phyloP scores from a whole-genome alignment of 2,113 vertebrate species.

The Rhineura floridana region DNA sequence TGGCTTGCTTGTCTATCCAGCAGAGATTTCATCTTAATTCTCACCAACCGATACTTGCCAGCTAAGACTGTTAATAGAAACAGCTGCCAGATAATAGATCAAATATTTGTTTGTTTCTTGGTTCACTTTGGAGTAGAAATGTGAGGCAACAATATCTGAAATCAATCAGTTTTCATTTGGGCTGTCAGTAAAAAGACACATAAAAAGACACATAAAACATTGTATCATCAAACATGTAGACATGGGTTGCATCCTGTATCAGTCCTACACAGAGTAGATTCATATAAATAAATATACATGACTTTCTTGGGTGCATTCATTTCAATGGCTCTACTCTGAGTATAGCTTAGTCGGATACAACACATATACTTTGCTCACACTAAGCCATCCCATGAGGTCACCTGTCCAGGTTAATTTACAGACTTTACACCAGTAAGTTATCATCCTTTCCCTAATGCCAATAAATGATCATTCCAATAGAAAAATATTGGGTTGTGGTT shows the following conservation, averaged over 20 bases:
- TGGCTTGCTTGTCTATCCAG: not conserved
- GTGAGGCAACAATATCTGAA: not conserved
- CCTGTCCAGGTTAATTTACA: not conserved
- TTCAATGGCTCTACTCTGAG: no score
- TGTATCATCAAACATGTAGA: not conserved
- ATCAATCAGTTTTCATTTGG: not conserved
- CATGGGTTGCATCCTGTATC: not conserved
- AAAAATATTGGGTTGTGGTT: not conserved
- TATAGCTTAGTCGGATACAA: no score
- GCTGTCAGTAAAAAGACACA: not conserved
- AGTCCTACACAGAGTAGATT: no score
- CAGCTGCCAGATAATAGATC: slow-evolving; percentile 14
- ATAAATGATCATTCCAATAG: not conserved
- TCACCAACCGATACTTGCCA: not conserved
- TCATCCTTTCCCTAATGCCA: not conserved
- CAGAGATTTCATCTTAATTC: slow-evolving; percentile 21
- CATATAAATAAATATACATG: no score
- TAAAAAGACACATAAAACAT: slow-evolving; percentile 10
- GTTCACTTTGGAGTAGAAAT: slow-evolving; percentile 20
- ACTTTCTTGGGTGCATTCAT: no score
- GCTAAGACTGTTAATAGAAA: not conserved
- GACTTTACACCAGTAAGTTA: not conserved
- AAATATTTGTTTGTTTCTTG: slow-evolving; percentile 22
- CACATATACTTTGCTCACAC: not conserved
- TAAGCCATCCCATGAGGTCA: not conserved